These are phyloP conservation scores for Oryzias celebensis DNA, from an alignment of 2,113 vertebrate genomes.

Conservation along the genomic window DNA sequence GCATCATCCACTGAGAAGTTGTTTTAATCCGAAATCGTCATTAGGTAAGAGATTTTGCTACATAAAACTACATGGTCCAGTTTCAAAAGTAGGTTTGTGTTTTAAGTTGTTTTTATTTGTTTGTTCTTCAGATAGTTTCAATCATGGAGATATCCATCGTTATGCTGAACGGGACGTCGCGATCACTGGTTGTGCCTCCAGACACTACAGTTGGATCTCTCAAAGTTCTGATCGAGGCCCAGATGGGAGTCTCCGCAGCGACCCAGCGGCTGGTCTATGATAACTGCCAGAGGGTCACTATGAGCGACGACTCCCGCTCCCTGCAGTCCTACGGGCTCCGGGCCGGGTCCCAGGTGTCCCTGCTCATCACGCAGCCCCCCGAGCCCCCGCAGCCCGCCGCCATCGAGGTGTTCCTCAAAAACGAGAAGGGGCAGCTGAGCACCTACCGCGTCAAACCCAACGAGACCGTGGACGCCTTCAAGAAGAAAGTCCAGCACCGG, in stretches of 20 bases:
- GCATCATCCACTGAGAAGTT: too few relatives aligned
- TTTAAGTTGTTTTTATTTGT: too few relatives aligned
- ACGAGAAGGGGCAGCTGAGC: constrained; percentile 11
- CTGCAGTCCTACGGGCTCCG: constrained; percentile 45
- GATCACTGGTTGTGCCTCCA: constrained; percentile 60
- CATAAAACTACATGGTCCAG: too few relatives aligned
- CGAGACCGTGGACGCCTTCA: constrained; percentile 59
- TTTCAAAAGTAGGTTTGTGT: too few relatives aligned
- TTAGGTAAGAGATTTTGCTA: too few relatives aligned
- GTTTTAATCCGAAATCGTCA: too few relatives aligned
- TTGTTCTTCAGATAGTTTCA: background rate
- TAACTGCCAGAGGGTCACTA: constrained; percentile 26
- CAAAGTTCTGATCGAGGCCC: constrained; percentile 18
- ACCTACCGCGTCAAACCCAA: constrained; percentile 50
- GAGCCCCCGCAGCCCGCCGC: constrained; percentile 8
- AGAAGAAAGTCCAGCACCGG: constrained; percentile 22
- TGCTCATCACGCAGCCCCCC: constrained; percentile 50
- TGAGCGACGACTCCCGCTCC: constrained; percentile 21
- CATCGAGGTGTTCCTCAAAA: constrained; percentile 67
- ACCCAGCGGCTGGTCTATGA: constrained; percentile 37
- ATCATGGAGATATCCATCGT: constrained; percentile 53
- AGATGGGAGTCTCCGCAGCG: accelerated
- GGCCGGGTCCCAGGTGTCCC: constrained; percentile 45
- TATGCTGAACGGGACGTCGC: constrained; percentile 10
- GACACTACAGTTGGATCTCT: constrained; percentile 39